Evolutionary conservation across 2,113 vertebrate species (phyloP).

Genomic region (Argyrosomus japonicus): DNA sequence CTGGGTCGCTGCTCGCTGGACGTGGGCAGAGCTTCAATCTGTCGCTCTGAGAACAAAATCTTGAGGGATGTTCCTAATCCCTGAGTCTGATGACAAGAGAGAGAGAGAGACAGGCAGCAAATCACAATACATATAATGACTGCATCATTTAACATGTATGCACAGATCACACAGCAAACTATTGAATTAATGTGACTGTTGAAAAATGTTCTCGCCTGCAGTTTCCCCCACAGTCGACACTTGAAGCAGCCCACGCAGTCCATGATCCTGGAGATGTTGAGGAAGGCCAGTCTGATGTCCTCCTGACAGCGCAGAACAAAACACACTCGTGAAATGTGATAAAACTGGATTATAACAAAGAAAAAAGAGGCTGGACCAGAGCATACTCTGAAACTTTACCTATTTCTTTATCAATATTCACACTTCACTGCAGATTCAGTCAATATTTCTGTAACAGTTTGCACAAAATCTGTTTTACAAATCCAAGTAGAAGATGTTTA

Average conservation of each 20-base stretch:
- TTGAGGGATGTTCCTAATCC: conserved; percentile 94
- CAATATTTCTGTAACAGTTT: not conserved
- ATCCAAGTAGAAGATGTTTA: not conserved
- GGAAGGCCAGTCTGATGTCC: conserved; percentile 91
- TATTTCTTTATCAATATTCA: not conserved
- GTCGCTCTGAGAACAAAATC: conserved; percentile 93
- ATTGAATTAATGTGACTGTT: not conserved
- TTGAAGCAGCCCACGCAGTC: conserved; percentile 96
- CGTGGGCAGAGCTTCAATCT: conserved; percentile 89
- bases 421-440: not conserved
- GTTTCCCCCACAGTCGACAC: conserved; percentile 95
- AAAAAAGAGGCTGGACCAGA: not conserved
- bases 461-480: not conserved
- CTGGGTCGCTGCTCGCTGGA: conserved; percentile 80
- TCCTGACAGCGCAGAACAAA: conserved; percentile 81
- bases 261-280: conserved; percentile 97
- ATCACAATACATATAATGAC: not conserved
- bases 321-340: not conserved
- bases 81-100: conserved; percentile 85
- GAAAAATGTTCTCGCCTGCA: conserved; percentile 84
- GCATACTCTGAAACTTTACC: not conserved
- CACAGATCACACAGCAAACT: not conserved
- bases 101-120: conserved; percentile 9
- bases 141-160: not conserved
- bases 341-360: not conserved